Evolutionary conservation across 92 coral and sea anemone species (phyloP).

Genomic region (Epizoanthus rinbou): DNA sequence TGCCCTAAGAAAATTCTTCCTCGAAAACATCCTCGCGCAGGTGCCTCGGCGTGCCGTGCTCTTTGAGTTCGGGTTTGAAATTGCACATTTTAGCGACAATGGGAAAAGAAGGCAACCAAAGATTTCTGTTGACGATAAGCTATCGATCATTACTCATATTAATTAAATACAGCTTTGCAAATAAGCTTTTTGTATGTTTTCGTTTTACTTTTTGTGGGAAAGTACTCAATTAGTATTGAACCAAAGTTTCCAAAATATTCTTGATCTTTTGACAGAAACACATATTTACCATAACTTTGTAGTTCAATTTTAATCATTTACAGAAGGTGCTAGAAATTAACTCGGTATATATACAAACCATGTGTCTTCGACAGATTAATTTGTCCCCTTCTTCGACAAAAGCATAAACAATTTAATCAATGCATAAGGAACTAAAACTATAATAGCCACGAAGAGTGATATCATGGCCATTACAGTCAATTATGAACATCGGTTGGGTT

Average conservation of each 20-base stretch:
- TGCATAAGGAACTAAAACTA: background rate
- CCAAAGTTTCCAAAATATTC: background rate
- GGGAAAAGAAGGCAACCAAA: background rate
- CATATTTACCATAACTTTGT: background rate
- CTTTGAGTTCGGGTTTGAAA: background rate
- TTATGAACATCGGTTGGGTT: background rate
- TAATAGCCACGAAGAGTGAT: background rate
- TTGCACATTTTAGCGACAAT: background rate
- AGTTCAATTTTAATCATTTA: background rate
- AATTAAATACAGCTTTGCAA: background rate
- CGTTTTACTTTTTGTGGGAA: background rate
- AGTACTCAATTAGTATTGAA: background rate
- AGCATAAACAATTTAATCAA: background rate
- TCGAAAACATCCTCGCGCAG: slow-evolving; percentile 1
- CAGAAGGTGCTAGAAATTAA: no score
- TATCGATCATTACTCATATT: background rate
- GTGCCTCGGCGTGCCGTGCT: background rate
- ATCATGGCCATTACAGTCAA: background rate
- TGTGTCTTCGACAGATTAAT: background rate
- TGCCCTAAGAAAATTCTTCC: background rate
- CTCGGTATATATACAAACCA: background rate
- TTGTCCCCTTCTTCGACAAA: background rate
- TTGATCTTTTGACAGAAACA: slow-evolving; percentile 5
- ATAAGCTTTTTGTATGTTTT: background rate
- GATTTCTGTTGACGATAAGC: slow-evolving; percentile 1